Base-by-base conservation (phyloP, 1,140 invertebrate genomes). In the Bicyclus anynana region DNA sequence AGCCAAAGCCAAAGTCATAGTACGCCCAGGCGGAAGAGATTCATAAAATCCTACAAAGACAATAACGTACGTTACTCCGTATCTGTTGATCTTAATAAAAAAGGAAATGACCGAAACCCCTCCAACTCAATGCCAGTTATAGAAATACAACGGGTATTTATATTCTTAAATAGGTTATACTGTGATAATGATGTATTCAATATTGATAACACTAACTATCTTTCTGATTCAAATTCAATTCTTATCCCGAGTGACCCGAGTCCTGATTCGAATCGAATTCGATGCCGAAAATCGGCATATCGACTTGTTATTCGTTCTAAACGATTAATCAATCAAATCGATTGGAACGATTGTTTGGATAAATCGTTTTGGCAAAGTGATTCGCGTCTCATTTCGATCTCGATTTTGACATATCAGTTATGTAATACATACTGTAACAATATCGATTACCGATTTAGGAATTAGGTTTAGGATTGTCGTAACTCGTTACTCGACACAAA, bases 11-110 rank as follows among this genome's bases (percentile, higher is more conserved):
- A 74, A 53, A 47, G 44, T 26, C 60, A 74, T 2, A 55, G 68
- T 12, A 20, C 51, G 29, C 58, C 47, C 53, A 76, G 72, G 67
- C 57, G 72, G 62, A 80, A 69, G 53, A 79, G 77, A 59, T 78
- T 72, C 51, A 14, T 65, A 48, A 79, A 74, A 62, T 53, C 42
- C 61, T 76, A 65, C 66, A 76, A 75, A 69, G 71, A 77, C 26
- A 75, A 84, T 58, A 84, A 84, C 62, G 79, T 85, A 85, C 74
- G 79, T 84, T 87, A 80, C 75, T 80, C 80, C 50, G 60, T 82
- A 69, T 83, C 80, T 68, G 72, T 84, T 69, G 65, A 74, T 72
- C 73, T 76, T 77, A 74, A 71, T 59, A 77, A 84, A 48, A 58
- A 66, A 37, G 49, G 52, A 54, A 47, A 51, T 64, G 66, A 44